A percentile compares a stretch with the other conserved stretches of the same genome.
Conservation (phyloP, 2,113 vertebrate genomes). For the Cavia aperea region DNA sequence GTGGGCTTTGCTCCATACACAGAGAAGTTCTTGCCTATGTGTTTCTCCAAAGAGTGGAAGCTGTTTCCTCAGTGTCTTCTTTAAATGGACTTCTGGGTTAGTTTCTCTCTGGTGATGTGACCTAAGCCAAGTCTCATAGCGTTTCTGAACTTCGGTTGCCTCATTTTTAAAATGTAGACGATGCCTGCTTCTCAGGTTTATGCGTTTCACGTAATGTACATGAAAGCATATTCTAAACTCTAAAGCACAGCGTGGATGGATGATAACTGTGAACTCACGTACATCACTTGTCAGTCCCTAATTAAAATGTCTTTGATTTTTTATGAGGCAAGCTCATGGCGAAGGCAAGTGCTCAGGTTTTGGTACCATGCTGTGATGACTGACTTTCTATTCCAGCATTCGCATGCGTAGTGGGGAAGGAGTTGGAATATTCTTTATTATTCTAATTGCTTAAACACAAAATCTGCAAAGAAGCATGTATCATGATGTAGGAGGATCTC, state of each 20-base stretch:
- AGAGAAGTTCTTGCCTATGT: neutral
- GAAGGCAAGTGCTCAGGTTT: neutral
- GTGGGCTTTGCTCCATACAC: neutral
- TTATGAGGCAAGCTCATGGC: neutral
- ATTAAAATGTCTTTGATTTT: neutral
- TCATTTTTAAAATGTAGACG: neutral
- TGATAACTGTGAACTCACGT: neutral
- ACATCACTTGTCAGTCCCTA: neutral
- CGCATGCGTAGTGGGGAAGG: neutral
- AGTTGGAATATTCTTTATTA: conserved; percentile 31
- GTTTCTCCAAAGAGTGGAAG: neutral
- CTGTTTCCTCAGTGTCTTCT: neutral
- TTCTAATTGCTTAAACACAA: neutral
- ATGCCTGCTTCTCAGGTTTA: neutral
- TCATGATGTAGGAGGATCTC: neutral
- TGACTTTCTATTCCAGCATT: neutral
- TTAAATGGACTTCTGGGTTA: neutral
- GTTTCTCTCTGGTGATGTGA: conserved; percentile 18
- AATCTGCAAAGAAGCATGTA: neutral
- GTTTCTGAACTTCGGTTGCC: neutral
- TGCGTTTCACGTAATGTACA: neutral
- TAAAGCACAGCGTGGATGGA: neutral
- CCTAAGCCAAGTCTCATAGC: rapidly evolving
- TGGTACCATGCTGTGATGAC: neutral
- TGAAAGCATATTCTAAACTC: neutral